phyloP scores from a whole-genome alignment of 2,113 vertebrate genomes.

The Coptodon rendalli region DNA sequence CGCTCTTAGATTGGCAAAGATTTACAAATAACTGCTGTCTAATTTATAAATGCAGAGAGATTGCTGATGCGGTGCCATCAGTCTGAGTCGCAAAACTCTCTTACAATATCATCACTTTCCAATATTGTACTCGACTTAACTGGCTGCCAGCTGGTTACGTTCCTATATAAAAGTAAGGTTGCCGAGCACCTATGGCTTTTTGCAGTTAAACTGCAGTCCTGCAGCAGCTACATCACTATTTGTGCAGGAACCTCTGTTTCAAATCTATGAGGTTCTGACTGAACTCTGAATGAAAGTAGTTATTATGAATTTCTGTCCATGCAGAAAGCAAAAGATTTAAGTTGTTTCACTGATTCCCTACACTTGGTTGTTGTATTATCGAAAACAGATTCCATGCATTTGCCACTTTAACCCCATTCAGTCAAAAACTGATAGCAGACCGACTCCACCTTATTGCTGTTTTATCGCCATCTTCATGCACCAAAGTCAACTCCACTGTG shows the following conservation, averaged over 20 bases:
- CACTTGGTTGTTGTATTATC: not conserved
- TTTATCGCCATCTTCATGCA: not conserved
- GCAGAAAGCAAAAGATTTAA: not conserved
- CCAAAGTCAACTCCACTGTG: rapidly evolving
- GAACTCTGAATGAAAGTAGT: not conserved
- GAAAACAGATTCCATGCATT: not conserved
- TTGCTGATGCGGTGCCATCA: not conserved
- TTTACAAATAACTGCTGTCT: not conserved
- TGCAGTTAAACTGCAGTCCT: not conserved
- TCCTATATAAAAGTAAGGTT: not conserved
- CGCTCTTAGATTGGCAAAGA: not conserved
- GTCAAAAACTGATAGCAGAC: not conserved
- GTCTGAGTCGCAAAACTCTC: not conserved
- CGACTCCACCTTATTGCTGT: not conserved
- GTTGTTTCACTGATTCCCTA: not conserved
- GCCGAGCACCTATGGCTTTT: not conserved
- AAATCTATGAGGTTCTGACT: not conserved
- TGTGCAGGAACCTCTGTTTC: not conserved
- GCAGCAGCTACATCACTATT: not conserved
- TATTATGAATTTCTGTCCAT: not conserved
- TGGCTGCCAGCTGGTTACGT: not conserved
- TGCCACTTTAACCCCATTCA: not conserved
- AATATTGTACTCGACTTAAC: not conserved
- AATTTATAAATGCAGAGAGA: not conserved
- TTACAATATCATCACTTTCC: not conserved